Base-by-base conservation (phyloP, 1,140 invertebrate species). In the Oncopodura yosiiana region DNA sequence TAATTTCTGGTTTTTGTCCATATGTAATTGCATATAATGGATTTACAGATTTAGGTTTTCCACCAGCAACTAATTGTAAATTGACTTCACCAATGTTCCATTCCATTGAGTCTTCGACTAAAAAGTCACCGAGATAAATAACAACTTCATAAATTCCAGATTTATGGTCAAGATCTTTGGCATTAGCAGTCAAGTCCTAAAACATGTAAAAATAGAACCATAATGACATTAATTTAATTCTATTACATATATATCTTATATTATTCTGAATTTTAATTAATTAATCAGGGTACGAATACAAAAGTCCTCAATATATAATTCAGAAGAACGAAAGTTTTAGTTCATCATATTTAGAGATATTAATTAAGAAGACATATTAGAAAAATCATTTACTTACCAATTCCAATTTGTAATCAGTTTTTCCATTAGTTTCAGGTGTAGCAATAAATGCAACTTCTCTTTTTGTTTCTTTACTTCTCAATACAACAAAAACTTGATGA, bases 391-490 rank as follows among this genome's bases (percentile, higher is more conserved):
- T 24, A 71, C 73, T 74, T 69, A 89, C 86, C 77, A 94, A 75
- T 67, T 95, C 90, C 62, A 96, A 86, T 73, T 87, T 91, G 66
- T 96, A 94, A 24, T 63, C 61, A 2, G 61, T 63, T n/a, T 81
- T 74, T 62, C 84, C 80, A 57, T 75, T 73, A 42, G 77, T 74
- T 67, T 94, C 92, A n/a, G 82, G 78, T 69, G 96, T 92, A 14
- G 91, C 87, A 24, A 96, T 83, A 69, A 93, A 96, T 63, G 94
- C 83, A 27, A 94, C 86, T 74, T 97, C 93, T 59, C 83, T 78
- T 18, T 81, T 76, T 0, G 75, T 77, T 43, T 79, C 74, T 16
- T 73, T 68, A 65, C 84, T 73, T 2, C 71, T 74, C 19, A 98
- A 76, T 19, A 86, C 78, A 3, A 97, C 80, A 73, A 97, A 97